Conservation (phyloP, 2,113 vertebrate genomes). For the Okapia johnstoni region DNA sequence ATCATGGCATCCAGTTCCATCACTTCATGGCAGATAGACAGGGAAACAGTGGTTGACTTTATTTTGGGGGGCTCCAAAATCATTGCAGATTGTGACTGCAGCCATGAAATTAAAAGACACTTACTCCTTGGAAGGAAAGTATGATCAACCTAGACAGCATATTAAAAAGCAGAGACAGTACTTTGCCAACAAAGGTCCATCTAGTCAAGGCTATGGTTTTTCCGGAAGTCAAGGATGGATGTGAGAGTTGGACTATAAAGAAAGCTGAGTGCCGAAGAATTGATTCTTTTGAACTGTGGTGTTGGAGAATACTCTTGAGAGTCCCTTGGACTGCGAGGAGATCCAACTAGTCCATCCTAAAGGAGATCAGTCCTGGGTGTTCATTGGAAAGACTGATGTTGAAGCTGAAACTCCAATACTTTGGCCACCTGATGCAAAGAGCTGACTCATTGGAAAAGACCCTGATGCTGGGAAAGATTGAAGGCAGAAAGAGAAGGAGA, state of each 20-base stretch:
- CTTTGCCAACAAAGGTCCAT: neutral
- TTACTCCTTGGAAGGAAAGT: neutral
- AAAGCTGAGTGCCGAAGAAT: fast-evolving
- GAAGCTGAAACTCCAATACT: neutral
- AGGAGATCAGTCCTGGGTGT: neutral
- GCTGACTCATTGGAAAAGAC: neutral
- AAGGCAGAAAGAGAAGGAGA: neutral
- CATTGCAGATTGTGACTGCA: neutral
- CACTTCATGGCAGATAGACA: neutral
- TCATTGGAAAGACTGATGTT: neutral
- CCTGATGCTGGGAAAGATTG: neutral
- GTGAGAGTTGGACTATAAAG: neutral
- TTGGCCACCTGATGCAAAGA: neutral
- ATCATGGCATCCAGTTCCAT: neutral
- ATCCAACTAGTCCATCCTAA: neutral
- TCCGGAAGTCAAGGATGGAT: neutral
- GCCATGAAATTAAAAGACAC: neutral
- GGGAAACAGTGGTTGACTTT: neutral
- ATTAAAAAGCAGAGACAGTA: neutral
- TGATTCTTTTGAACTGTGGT: neutral
- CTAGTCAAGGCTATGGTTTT: neutral
- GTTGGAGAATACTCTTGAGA: neutral
- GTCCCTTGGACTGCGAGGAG: neutral
- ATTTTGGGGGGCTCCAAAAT: fast-evolving
- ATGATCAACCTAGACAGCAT: neutral